These are phyloP conservation scores for Aldrovandia affinis DNA, from an alignment of 2,797 vertebrate genomes.

Conservation along the genomic window DNA sequence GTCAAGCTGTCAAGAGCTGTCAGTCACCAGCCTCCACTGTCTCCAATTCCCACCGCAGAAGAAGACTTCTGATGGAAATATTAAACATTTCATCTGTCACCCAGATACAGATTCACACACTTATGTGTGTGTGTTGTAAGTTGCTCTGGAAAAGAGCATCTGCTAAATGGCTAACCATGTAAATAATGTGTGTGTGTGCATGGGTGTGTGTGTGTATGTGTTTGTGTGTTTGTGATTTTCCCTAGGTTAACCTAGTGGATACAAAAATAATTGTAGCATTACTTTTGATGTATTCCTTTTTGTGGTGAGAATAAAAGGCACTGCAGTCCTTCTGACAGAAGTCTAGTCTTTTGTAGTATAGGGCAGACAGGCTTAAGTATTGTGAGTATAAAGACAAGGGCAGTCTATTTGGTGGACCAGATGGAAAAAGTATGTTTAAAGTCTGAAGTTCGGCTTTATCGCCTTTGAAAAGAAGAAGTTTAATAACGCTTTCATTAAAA, in stretches of 20 bases:
- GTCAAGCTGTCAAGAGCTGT: slow-evolving; percentile 9
- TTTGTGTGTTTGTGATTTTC: background rate
- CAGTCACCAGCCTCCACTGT: slow-evolving; percentile 40
- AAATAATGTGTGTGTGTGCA: background rate
- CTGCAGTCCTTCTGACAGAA: background rate
- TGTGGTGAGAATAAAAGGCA: slow-evolving; percentile 29
- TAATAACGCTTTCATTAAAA: background rate
- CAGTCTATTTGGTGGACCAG: background rate
- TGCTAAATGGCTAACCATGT: no score
- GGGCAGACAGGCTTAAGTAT: background rate
- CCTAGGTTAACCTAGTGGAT: background rate
- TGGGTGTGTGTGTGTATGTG: background rate
- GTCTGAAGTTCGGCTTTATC: background rate
- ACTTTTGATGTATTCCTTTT: background rate
- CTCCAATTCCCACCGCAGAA: slow-evolving; percentile 40
- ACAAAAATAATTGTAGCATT: background rate
- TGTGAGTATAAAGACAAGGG: background rate
- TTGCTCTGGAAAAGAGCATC: no score
- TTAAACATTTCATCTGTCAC: slow-evolving; percentile 51
- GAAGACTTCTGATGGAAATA: slow-evolving; percentile 55
- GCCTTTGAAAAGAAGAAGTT: background rate
- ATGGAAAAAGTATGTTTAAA: background rate
- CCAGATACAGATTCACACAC: slow-evolving; percentile 29
- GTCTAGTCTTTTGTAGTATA: background rate
- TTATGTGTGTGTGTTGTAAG: background rate